A percentile compares a stretch with the other conserved stretches of the same genome.
phyloP scores from a whole-genome alignment of 2,888 invertebrate species.

The Vandiemenella viatica region DNA sequence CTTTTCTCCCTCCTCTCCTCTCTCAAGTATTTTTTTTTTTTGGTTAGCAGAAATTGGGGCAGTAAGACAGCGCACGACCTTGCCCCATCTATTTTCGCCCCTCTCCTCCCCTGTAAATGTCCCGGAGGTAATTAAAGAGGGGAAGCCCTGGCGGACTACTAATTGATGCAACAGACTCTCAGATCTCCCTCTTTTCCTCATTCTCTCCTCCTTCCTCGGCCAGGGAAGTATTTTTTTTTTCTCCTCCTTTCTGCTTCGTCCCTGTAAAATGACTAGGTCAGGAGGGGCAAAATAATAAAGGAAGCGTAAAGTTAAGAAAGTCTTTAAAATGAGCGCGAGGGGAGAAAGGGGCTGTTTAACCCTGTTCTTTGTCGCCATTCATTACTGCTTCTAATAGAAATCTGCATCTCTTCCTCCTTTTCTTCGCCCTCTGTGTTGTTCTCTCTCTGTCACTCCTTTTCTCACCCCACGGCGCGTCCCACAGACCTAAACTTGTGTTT shows the following conservation, averaged over 20 bases:
- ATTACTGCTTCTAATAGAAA: conserved; percentile 13
- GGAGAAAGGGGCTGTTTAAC: conserved; percentile 10
- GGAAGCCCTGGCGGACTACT: background rate
- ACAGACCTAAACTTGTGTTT: background rate
- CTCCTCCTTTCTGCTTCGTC: background rate
- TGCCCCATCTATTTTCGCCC: conserved; percentile 6
- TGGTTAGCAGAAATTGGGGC: background rate
- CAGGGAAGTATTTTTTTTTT: conserved; percentile 4
- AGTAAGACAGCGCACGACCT: conserved; percentile 5
- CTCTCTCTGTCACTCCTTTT: too few relatives aligned
- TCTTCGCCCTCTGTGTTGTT: background rate
- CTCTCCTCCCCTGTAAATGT: background rate
- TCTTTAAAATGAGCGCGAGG: conserved; percentile 10
- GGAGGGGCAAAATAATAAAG: conserved; percentile 15
- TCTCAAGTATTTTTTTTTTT: too few relatives aligned
- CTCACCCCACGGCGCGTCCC: too few relatives aligned
- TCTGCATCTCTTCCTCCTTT: conserved; percentile 5
- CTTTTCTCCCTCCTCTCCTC: background rate
- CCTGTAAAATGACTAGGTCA: conserved; percentile 17
- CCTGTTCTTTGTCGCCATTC: conserved; percentile 16
- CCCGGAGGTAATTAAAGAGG: conserved; percentile 14
- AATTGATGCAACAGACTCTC: background rate
- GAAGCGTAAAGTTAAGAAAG: conserved; percentile 12
- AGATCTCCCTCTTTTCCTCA: background rate
- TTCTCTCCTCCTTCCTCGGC: background rate